These are phyloP conservation scores for Periophthalmodon schlosseri DNA, from an alignment of 2,113 vertebrate species.

Conservation along the genomic window DNA sequence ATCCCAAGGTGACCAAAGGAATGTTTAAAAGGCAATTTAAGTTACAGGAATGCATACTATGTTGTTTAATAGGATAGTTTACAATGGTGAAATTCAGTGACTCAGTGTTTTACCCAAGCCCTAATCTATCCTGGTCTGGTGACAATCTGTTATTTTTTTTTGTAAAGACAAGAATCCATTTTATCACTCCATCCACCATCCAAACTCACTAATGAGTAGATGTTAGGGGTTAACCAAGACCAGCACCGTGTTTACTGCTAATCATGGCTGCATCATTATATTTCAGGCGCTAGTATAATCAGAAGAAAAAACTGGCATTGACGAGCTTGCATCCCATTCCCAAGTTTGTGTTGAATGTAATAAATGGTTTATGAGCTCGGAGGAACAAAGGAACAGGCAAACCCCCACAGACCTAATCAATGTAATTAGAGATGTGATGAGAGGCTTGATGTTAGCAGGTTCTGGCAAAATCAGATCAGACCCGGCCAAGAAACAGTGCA, in stretches of 20 bases:
- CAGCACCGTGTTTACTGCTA: neutral
- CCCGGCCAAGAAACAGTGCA: conserved; percentile 61
- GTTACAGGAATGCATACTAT: too few species aligned
- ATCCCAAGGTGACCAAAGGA: too few species aligned
- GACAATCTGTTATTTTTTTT: neutral
- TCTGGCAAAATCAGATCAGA: conserved; percentile 52
- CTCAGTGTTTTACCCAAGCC: too few species aligned
- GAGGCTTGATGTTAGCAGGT: conserved; percentile 64
- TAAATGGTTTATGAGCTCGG: conserved; percentile 55
- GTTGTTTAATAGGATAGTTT: too few species aligned
- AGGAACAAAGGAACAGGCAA: conserved; percentile 59
- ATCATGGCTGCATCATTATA: conserved; percentile 4
- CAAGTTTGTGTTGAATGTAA: conserved; percentile 32
- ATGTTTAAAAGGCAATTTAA: too few species aligned
- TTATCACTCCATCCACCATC: neutral
- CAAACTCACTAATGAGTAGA: neutral
- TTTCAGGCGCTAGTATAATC: conserved; percentile 9
- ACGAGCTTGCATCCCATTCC: conserved; percentile 22
- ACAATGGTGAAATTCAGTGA: too few species aligned
- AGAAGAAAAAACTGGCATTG: neutral
- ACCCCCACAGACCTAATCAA: conserved; percentile 62
- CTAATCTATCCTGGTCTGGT: neutral
- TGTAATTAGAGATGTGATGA: conserved; percentile 61
- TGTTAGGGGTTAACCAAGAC: neutral
- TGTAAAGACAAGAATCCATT: neutral